Evolutionary conservation across 1,140 invertebrate genomes (phyloP), one percentile per base, ranked within the genome.

Genomic region (Drosophila ercepeae): DNA sequence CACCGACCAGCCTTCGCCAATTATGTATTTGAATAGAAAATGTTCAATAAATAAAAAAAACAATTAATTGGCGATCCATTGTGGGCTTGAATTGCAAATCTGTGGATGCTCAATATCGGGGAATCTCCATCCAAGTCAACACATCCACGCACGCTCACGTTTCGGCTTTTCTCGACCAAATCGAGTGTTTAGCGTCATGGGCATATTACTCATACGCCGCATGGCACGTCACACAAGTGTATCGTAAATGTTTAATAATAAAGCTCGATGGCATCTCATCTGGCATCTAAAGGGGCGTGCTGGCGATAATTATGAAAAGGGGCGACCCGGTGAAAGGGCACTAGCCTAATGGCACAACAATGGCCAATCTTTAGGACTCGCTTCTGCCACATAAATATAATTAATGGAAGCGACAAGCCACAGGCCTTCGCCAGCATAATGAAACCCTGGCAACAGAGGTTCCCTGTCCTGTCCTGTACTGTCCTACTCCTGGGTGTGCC

Each of bases 201-300:
- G n/a, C 42, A 32, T 8, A 76, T 75, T 77, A 69, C 78, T 82
- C 68, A 82, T 82, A 69, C 73, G 60, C 53, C 50, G 42, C 39
- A 1, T 60, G 18, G 58, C 49, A 64, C 49, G 67, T 46, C 48
- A 70, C 25, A 32, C 46, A 27, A 59, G 46, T 32, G 19, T 48
- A 48, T 18, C 55, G 75, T 70, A 70, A 78, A 71, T 70, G 72
- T 65, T 78, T 74, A 65, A 84, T 61, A 69, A 78, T 36, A 61
- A 44, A 48, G 46, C 55, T 57, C 42, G 54, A 41, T 63, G 72
- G 72, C 50, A 58, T 63, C 60, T 58, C 23, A 16, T 23, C 32
- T 23, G 19, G 21, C n/a, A n/a, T n/a, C n/a, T n/a, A n/a, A 55
- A 32, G 3, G 51, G 65, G 50, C n/a, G 44, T 49, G 34, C 27